Percentiles rank a stretch among this genome's conserved stretches.
Evolutionary conservation across 2,797 vertebrate genomes (phyloP).

Genomic region (Potorous gilbertii): DNA sequence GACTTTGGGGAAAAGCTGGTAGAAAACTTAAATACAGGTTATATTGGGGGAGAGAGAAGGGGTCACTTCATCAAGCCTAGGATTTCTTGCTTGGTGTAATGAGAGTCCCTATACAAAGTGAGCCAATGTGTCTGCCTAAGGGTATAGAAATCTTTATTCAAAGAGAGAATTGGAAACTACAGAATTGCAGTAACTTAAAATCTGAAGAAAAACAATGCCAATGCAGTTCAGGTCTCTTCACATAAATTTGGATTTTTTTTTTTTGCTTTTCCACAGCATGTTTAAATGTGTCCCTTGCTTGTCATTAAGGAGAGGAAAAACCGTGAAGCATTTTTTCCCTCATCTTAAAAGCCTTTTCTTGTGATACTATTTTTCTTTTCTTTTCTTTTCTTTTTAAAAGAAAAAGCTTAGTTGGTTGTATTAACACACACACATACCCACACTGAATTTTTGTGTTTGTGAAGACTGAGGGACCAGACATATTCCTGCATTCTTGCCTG

Average conservation of each 20-base stretch:
- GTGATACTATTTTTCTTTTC: constrained; percentile 22
- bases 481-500: constrained; percentile 79
- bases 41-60: constrained; percentile 46
- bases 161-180: constrained; percentile 56
- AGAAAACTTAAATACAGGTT: constrained; percentile 63
- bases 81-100: constrained; percentile 58
- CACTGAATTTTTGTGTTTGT: constrained; percentile 73
- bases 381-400: background rate
- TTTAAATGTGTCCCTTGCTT: constrained; percentile 52
- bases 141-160: constrained; percentile 55
- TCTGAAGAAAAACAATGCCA: constrained; percentile 55
- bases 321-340: background rate
- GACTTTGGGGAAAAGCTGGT: constrained; percentile 52
- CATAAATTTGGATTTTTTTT: constrained; percentile 35
- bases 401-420: background rate
- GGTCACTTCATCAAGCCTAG: constrained; percentile 59
- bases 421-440: constrained; percentile 19
- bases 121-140: constrained; percentile 58
- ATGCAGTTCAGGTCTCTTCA: constrained; percentile 38
- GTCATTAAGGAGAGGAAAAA: constrained; percentile 46
- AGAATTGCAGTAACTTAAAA: constrained; percentile 21
- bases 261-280: constrained; percentile 27
- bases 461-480: constrained; percentile 78
- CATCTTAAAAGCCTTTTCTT: constrained; percentile 48
- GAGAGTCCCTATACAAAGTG: constrained; percentile 61